Conservation (phyloP, 1,140 invertebrate species). For the Polyergus mexicanus region DNA sequence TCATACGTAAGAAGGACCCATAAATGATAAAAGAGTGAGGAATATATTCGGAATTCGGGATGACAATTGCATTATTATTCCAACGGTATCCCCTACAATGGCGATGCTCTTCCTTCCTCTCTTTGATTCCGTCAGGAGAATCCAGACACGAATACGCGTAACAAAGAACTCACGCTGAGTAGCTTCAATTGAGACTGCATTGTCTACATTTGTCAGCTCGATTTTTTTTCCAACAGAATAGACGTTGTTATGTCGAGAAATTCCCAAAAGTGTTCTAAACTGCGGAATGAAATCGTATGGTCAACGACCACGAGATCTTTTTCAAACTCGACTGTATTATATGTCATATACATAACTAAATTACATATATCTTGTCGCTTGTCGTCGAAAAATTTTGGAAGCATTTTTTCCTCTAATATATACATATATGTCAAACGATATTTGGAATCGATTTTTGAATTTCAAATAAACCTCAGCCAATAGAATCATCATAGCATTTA, state of each 20-base stretch:
- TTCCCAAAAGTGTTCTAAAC: conserved; percentile 20
- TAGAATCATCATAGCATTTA: not conserved
- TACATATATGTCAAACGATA: not conserved
- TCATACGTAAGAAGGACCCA: conserved; percentile 10
- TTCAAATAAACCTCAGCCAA: not conserved
- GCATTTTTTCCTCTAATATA: not conserved
- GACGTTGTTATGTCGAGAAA: conserved; percentile 33
- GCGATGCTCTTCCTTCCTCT: conserved; percentile 71
- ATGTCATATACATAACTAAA: not conserved
- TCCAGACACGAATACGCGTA: conserved; percentile 17
- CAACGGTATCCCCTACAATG: conserved; percentile 61
- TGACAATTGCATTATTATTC: conserved; percentile 76
- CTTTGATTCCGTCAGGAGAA: conserved; percentile 65
- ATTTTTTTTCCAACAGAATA: conserved; percentile 45
- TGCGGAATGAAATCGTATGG: not conserved
- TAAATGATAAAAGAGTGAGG: conserved; percentile 53
- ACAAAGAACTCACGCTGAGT: conserved; percentile 67
- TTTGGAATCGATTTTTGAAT: not conserved
- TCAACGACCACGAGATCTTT: not conserved
- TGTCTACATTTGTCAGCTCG: conserved; percentile 22
- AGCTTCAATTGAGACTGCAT: conserved; percentile 7
- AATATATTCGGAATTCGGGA: conserved; percentile 61
- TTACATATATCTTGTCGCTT: not conserved
- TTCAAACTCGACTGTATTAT: not conserved
- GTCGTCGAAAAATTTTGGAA: not conserved